phyloP scores from a whole-genome alignment of 2,888 invertebrate species.

The Coenonympha arcania region DNA sequence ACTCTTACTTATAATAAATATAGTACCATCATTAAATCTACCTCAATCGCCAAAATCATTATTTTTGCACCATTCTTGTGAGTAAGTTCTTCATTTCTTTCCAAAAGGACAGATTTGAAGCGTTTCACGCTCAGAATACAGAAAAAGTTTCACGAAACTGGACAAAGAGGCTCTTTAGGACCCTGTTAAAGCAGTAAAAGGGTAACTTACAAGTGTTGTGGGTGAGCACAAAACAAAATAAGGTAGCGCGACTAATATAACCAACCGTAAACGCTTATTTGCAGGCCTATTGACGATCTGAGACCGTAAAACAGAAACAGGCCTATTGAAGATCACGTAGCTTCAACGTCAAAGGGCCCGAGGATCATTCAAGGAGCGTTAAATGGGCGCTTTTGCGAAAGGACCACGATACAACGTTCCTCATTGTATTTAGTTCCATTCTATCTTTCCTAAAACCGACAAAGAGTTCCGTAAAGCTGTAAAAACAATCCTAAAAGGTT shows the following conservation, averaged over 20 bases:
- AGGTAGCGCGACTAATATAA: conserved; percentile 35
- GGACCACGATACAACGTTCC: conserved; percentile 38
- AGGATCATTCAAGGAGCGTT: conserved; percentile 52
- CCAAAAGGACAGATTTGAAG: not conserved
- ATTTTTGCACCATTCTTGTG: not conserved
- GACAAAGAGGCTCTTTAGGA: not conserved
- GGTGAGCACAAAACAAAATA: conserved; percentile 26
- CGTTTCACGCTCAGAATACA: too few relatives aligned
- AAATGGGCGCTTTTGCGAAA: conserved; percentile 47
- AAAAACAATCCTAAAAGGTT: conserved; percentile 65
- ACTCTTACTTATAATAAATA: too few relatives aligned
- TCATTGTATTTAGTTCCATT: conserved; percentile 35
- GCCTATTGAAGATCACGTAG: conserved; percentile 61
- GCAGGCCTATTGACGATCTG: conserved; percentile 47
- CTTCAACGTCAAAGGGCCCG: conserved; percentile 48
- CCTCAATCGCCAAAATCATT: not conserved
- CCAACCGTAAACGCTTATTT: conserved; percentile 33
- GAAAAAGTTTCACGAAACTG: too few relatives aligned
- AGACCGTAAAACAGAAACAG: conserved; percentile 65
- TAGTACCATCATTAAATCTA: too few relatives aligned
- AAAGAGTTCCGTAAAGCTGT: conserved; percentile 69
- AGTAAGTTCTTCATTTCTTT: not conserved
- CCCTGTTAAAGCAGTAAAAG: conserved; percentile 1
- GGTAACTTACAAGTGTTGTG: conserved; percentile 32
- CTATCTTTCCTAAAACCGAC: conserved; percentile 58